Evolutionary conservation across 2,113 vertebrate species (phyloP), one percentile per base, ranked within the genome.

Genomic region (Macroglossus sobrinus): DNA sequence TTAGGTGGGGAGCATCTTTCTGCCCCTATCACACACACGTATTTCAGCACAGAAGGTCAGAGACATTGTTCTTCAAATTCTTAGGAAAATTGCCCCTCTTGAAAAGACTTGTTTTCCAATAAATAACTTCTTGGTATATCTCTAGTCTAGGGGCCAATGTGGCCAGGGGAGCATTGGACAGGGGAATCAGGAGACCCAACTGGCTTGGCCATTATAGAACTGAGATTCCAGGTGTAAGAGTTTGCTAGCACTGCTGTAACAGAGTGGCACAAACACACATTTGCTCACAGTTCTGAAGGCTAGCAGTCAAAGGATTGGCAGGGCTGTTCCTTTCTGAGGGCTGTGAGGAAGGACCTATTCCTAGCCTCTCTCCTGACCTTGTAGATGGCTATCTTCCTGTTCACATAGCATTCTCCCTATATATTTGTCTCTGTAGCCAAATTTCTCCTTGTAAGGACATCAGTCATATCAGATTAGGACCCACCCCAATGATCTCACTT

Each of bases 401-500:
- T 94, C 89, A 57, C 26, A 3, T 11, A 35, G 35, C 30, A 8
- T 55, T 71, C 66, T 93, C 30, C 38, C 78, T 72, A 40, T 45
- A 16, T 16, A 5, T 1, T 1, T 30, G 35, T 57, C 75, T 57
- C 26, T 8, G 21, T 38, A 71, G 91, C 53, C 72, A 90, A 33
- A 50, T 64, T 72, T 74, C 30, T 61, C 38, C 47, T 93, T 63
- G 45, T 61, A 79, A 74, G 76, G 35, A 74, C 21, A 26, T n/a
- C 26, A 19, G 55, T 53, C 21, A 1, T 43, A 30, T 3, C 85
- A 45, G 59, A 11, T 80, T 21, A 89, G 22, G 47, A 55, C 64
- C 40, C 94, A 75, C 21, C 4, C 57, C 50, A 22, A 13, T 76
- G 68, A 86, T 21, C 12, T 76, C n/a, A 59, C 33, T 93, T 90